Conservation (phyloP, 2,888 invertebrate species). For the Phengaris alcon region DNA sequence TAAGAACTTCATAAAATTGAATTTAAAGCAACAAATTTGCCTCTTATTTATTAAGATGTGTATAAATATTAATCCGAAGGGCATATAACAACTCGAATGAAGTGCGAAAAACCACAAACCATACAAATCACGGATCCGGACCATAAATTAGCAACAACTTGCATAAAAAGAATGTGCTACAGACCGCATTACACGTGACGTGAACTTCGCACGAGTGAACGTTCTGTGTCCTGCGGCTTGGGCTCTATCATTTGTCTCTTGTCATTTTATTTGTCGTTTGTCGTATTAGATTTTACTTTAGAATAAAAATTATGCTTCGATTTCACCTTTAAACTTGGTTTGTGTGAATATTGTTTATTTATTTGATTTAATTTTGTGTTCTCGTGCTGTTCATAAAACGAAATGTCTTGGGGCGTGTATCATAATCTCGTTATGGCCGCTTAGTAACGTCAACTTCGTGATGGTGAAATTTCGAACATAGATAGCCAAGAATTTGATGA, state of each 20-base stretch:
- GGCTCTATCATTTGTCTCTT: conserved; percentile 30
- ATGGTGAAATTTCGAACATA: conserved; percentile 57
- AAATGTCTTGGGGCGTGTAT: conserved; percentile 57
- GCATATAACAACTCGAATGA: neutral
- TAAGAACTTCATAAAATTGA: neutral
- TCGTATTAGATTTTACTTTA: conserved; percentile 21
- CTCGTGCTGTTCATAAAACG: conserved; percentile 35
- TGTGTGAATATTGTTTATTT: conserved; percentile 30
- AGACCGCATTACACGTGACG: conserved; percentile 27
- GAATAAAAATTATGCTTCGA: conserved; percentile 29
- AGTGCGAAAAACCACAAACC: neutral
- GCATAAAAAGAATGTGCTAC: neutral
- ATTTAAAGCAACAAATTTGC: neutral
- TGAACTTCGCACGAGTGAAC: conserved; percentile 13
- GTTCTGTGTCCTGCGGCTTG: conserved; percentile 25
- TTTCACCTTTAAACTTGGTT: conserved; percentile 30
- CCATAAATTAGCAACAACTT: neutral
- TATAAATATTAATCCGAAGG: neutral
- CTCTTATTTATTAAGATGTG: neutral
- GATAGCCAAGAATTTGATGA: conserved; percentile 54
- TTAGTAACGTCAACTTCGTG: conserved; percentile 62
- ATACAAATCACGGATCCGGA: neutral
- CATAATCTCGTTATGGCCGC: conserved; percentile 61
- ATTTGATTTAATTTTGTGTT: conserved; percentile 18
- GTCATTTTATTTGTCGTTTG: conserved; percentile 32